Evolutionary conservation across 1,140 invertebrate genomes (phyloP), one percentile per base, ranked within the genome.

Genomic region (Acromyrmex echinatior): DNA sequence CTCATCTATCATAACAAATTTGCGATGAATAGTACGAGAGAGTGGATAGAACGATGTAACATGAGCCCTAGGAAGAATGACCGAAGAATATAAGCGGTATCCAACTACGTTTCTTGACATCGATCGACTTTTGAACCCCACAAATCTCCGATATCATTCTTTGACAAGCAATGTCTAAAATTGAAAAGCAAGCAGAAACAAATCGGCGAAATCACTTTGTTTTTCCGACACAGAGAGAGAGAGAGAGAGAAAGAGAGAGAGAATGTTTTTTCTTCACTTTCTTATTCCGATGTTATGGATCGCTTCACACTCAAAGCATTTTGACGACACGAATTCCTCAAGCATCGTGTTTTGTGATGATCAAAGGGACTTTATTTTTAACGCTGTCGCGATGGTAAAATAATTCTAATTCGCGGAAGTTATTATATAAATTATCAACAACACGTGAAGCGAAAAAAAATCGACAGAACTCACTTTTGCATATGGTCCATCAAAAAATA

Each of bases 1-100:
- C 85, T 86, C 85, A 86, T 81, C 85, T 81, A 80, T 86, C 85
- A 81, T n/a, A 77, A 86, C 76, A 51, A 70, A 82, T 70, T 70
- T 39, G 65, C 25, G 39, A 35, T 62, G 85, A 86, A 51, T 28
- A 45, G 14, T 45, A 51, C 49, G 35, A 4, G 2, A 31, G 18
- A 10, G n/a, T 21, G 31, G 21, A 58, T 35, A 7, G 49, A 18
- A 49, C 45, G 49, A 31, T 25, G 74, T 85, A 85, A 85, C 65
- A 16, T 28, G 78, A 81, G 31, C 25, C 35, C 31, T 31, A 49
- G 68, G 70, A 84, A 76, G 56, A 84, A 84, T 58, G 35, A 18
- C 28, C 9, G 9, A 45, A 49, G 31, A 53, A 53, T 80, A 14
- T 66, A 80, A 80, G 45, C 62, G n/a, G 62, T 16, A 9, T 28